A percentile compares a stretch with the other conserved stretches of the same genome.
Evolutionary conservation across 2,113 vertebrate genomes (phyloP).

Genomic region (Cairina moschata): DNA sequence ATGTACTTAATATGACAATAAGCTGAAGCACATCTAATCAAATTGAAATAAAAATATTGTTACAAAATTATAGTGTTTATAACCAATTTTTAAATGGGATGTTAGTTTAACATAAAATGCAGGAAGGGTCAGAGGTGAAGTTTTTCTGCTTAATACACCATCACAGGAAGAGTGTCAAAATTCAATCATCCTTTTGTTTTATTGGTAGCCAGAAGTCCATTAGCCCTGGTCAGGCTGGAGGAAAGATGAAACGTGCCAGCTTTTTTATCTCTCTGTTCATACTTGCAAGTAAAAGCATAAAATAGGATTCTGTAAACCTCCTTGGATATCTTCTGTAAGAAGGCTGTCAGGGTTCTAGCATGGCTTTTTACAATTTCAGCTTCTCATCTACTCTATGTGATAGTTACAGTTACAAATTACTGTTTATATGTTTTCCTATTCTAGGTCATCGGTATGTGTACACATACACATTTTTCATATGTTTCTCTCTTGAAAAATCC

Average conservation of each 20-base stretch:
- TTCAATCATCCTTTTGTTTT: slow-evolving; percentile 38
- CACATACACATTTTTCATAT: background rate
- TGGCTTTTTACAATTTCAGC: background rate
- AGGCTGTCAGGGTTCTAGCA: background rate
- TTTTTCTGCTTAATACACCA: slow-evolving; percentile 36
- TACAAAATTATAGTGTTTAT: background rate
- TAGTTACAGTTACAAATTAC: background rate
- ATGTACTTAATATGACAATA: slow-evolving; percentile 1
- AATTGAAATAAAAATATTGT: slow-evolving; percentile 7
- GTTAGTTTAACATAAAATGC: slow-evolving; percentile 24
- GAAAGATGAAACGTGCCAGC: slow-evolving; percentile 19
- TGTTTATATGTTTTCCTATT: background rate
- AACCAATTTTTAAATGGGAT: background rate
- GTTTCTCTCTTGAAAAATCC: background rate
- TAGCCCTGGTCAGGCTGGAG: background rate
- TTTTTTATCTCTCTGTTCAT: slow-evolving; percentile 47
- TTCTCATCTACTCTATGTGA: background rate
- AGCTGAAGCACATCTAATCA: slow-evolving; percentile 9
- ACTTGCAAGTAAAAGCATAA: slow-evolving; percentile 8
- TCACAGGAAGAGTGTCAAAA: background rate
- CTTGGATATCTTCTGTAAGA: background rate
- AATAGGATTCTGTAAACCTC: slow-evolving; percentile 45
- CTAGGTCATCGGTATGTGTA: background rate
- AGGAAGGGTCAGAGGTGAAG: background rate
- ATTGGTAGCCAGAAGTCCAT: slow-evolving; percentile 23